These are phyloP conservation scores for Drosophila nannoptera DNA, from an alignment of 1,140 invertebrate species.

Conservation along the genomic window DNA sequence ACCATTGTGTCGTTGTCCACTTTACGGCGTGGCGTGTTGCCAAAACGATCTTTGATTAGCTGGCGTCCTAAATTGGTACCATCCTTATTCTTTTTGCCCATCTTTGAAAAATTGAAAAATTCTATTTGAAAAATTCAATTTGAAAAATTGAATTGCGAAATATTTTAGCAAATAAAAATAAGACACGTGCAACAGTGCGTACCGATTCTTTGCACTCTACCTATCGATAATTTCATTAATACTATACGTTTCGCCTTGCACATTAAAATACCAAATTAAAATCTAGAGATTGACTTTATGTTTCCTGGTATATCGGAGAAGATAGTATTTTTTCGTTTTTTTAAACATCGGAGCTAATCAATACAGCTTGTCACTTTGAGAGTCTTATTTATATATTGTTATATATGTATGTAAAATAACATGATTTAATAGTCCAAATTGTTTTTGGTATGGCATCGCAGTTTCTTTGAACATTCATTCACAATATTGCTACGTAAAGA, in stretches of 20 bases:
- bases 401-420: background rate
- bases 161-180: too few species aligned
- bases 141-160: slow-evolving; percentile 1
- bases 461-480: slow-evolving; percentile 35
- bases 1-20: slow-evolving; percentile 84
- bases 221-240: slow-evolving; percentile 1
- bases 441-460: slow-evolving; percentile 48
- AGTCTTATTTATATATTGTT: background rate
- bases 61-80: slow-evolving; percentile 82
- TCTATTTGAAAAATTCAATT: slow-evolving; percentile 1
- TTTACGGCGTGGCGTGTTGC: slow-evolving; percentile 81
- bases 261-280: background rate
- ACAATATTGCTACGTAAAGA: slow-evolving; percentile 24
- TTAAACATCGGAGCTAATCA: background rate
- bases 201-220: background rate
- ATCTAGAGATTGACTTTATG: background rate
- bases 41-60: slow-evolving; percentile 89
- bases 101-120: slow-evolving; percentile 24
- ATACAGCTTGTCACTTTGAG: background rate
- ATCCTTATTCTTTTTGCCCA: slow-evolving; percentile 71
- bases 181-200: slow-evolving; percentile 31
- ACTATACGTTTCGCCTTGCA: background rate
- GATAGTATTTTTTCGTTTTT: slow-evolving; percentile 4
- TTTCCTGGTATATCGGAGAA: background rate
- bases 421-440: slow-evolving; percentile 23